Conservation (phyloP, 2,888 invertebrate genomes). For the Endomychus coccineus region DNA sequence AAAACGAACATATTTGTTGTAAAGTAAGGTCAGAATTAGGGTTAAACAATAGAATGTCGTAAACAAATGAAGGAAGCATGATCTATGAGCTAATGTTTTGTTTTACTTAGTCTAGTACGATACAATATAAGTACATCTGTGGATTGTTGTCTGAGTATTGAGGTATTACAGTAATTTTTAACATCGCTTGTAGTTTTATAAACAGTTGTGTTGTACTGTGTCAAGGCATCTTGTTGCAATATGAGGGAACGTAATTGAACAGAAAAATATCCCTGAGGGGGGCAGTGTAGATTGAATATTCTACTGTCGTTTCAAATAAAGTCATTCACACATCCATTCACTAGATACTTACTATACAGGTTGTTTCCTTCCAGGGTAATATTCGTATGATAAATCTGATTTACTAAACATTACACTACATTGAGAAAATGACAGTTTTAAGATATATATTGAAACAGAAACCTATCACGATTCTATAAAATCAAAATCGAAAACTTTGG, state of each 20-base stretch:
- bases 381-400: too few species aligned
- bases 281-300: constrained; percentile 35
- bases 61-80: constrained; percentile 29
- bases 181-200: constrained; percentile 37
- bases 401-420: too few species aligned
- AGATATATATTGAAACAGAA: too few species aligned
- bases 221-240: constrained; percentile 45
- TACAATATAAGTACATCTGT: constrained; percentile 48
- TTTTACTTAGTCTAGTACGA: constrained; percentile 41
- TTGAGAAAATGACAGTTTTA: too few species aligned
- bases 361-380: too few species aligned
- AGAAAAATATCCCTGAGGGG: constrained; percentile 23
- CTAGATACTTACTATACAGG: too few species aligned
- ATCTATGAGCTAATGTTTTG: constrained; percentile 38
- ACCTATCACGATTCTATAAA: too few species aligned
- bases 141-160: constrained; percentile 43
- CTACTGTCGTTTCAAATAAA: constrained; percentile 24
- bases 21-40: too few species aligned
- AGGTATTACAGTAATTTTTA: constrained; percentile 40
- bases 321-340: constrained; percentile 17
- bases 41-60: too few species aligned
- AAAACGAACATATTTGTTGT: too few species aligned
- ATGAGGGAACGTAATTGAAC: constrained; percentile 32
- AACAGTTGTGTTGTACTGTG: constrained; percentile 45
- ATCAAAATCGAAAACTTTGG: too few species aligned